Evolutionary conservation across 2,888 invertebrate genomes (phyloP), one percentile per base, ranked within the genome.

Genomic region (Ctena decussata): DNA sequence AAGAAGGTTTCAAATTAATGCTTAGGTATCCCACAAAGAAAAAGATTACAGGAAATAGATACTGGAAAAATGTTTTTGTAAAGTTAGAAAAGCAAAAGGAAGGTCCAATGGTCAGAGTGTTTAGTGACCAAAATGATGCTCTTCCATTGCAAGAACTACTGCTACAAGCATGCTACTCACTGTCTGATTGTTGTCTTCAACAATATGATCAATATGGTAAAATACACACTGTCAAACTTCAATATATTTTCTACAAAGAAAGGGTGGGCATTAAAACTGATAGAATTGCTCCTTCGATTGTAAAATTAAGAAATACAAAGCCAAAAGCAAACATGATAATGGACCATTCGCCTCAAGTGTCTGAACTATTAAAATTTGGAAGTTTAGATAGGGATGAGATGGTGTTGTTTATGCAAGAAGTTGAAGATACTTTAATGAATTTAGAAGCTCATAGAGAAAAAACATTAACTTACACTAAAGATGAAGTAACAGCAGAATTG

Each of bases 171-270:
- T 99, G 98, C 95, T 99, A 99, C 96, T 98, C 98, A 0, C 98
- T 99, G 70, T 99, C 99, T 3, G 99, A 96, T 84, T 91, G 96
- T 18, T 94, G 95, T 3, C 93, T 96, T 49, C 99, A 99, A 96
- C 99, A 99, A 96, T 99, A 98, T 95, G 99, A 99, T 96, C 98
- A 99, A 96, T 99, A 98, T 96, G 99, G 99, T 41, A 99, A 99
- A 96, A 99, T 99, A 93, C 99, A 99, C 96, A 99, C 99, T 0
- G 97, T 99, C 80, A 99, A 99, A 96, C 96, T 99, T 91, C 99
- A 99, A 96, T 99, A 99, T 95, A 98, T 99, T 80, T 98, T 99
- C 96, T 99, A 99, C 96, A 99, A 99, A 96, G 99, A 99, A 96
- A 97, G 99, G 18, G 99, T 99, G 0, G 99, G 99, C 0, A 92